Conservation (phyloP, 2,888 invertebrate genomes). For the Nymphalis urticae region DNA sequence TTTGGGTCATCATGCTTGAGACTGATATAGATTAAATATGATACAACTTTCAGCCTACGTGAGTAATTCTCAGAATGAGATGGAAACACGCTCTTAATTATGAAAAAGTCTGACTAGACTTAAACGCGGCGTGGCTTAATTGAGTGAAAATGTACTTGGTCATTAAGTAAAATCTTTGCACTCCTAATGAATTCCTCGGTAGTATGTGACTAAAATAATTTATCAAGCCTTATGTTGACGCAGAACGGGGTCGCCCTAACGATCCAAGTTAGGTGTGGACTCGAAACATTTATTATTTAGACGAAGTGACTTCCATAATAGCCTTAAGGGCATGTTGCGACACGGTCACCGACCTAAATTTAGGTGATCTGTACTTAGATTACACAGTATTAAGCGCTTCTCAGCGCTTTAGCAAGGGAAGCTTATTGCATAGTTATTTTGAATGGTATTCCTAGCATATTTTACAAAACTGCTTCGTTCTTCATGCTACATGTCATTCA, state of each 20-base stretch:
- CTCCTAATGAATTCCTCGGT: constrained; percentile 36
- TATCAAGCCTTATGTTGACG: constrained; percentile 42
- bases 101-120: constrained; percentile 28
- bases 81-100: constrained; percentile 25
- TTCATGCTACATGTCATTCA: not conserved
- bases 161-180: constrained; percentile 33
- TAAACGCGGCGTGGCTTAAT: constrained; percentile 28
- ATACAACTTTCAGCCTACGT: constrained; percentile 1
- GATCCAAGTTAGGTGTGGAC: constrained; percentile 54
- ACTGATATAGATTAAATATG: not conserved
- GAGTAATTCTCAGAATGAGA: constrained; percentile 12
- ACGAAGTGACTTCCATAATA: constrained; percentile 40
- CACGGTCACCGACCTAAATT: constrained; percentile 29
- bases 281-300: constrained; percentile 58
- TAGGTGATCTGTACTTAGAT: constrained; percentile 26
- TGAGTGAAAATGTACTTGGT: constrained; percentile 32
- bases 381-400: constrained; percentile 12
- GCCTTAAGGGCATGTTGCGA: constrained; percentile 30
- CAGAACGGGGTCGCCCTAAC: constrained; percentile 51
- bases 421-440: constrained; percentile 1
- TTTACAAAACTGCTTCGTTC: not conserved
- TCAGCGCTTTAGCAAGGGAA: constrained; percentile 23
- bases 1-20: too few species aligned
- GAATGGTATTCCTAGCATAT: not conserved
- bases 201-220: constrained; percentile 39